Conservation (phyloP, 2,888 invertebrate species). For the Zygothrica quintamaculata region DNA sequence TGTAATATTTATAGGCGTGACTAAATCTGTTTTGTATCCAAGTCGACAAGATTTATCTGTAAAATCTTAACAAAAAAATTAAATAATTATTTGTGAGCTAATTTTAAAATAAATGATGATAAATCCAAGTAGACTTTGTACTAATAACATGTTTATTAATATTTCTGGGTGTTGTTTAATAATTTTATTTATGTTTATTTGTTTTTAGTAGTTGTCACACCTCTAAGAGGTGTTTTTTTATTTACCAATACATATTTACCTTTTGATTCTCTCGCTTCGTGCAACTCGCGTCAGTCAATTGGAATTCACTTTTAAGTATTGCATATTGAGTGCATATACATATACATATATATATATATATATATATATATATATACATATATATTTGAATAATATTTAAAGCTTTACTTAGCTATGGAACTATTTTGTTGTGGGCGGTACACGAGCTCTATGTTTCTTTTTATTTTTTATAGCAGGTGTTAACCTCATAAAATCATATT, state of each 20-base stretch:
- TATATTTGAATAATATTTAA: slow-evolving; percentile 44
- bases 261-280: not conserved
- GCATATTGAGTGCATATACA: slow-evolving; percentile 36
- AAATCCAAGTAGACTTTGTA: slow-evolving; percentile 26
- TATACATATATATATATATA: not conserved
- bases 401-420: slow-evolving; percentile 5
- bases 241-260: slow-evolving; percentile 16
- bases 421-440: slow-evolving; percentile 37
- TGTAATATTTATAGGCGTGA: slow-evolving; percentile 57
- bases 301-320: slow-evolving; percentile 47
- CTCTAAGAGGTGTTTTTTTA: slow-evolving; percentile 31
- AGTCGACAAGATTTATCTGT: slow-evolving; percentile 33
- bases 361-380: slow-evolving; percentile 25
- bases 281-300: slow-evolving; percentile 40
- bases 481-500: slow-evolving; percentile 23
- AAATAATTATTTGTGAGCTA: slow-evolving; percentile 65
- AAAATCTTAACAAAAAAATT: slow-evolving; percentile 35
- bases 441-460: no score
- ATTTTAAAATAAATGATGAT: slow-evolving; percentile 65
- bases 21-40: slow-evolving; percentile 25
- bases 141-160: slow-evolving; percentile 27
- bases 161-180: slow-evolving; percentile 13
- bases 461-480: slow-evolving; percentile 48
- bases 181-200: no score
- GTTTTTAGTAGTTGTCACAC: slow-evolving; percentile 55